Evolutionary conservation across 2,113 vertebrate species (phyloP).

Genomic region (Uropsilus gracilis): DNA sequence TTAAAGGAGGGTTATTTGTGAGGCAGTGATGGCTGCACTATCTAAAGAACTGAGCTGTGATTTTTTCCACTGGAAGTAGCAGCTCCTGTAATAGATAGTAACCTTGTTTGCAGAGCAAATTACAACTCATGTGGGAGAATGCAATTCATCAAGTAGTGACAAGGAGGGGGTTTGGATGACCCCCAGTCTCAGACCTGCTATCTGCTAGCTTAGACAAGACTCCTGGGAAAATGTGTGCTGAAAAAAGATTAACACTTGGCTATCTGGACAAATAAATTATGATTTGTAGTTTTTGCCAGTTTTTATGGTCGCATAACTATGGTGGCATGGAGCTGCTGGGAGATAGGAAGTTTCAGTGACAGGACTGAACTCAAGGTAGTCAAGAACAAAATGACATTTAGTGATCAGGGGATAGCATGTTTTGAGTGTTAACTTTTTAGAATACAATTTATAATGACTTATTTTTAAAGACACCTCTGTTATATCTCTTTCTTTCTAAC

Average conservation of each 20-base stretch:
- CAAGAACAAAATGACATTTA: no score
- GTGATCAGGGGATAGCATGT: background rate
- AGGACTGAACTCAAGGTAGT: background rate
- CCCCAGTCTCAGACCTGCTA: background rate
- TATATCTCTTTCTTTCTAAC: background rate
- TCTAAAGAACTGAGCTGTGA: background rate
- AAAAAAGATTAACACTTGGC: background rate
- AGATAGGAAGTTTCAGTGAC: background rate
- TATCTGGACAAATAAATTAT: background rate
- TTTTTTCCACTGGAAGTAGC: background rate
- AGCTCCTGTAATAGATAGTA: background rate
- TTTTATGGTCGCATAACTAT: background rate
- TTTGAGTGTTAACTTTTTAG: background rate
- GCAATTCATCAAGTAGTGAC: background rate
- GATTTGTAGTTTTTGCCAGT: no score
- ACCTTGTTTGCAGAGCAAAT: background rate
- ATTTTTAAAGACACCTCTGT: background rate
- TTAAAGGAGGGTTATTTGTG: background rate
- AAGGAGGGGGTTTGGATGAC: no score
- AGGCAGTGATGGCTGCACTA: background rate
- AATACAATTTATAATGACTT: background rate
- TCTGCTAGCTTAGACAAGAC: background rate
- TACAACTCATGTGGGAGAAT: background rate
- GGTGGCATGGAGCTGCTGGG: rapidly evolving
- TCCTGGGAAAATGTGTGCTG: background rate